Evolutionary conservation across 92 coral and sea anemone genomes (phyloP), one percentile per base, ranked within the genome.

Genomic region (Porites evermanni): DNA sequence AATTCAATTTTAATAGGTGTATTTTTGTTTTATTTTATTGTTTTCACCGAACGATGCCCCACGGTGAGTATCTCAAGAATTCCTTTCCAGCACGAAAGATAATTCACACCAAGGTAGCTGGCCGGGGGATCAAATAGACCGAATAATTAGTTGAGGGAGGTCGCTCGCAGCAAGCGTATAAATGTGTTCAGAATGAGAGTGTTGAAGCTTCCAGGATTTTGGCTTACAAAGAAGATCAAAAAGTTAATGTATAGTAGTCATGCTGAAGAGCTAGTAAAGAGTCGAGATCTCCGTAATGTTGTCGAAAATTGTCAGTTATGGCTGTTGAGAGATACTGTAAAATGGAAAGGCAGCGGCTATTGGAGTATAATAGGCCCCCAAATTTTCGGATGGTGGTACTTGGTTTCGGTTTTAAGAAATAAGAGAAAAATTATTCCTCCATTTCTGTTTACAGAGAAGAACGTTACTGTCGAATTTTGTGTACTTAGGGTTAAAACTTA

Each of bases 161-260:
- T 19, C 47, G 19, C 72, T 32, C n/a, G 16, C 32, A 12, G 14
- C 6, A 9, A 10, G 10, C n/a, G 8, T n/a, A 26, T 44, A 14
- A 5, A 58, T 12, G 14, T 6, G 58, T 19, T 72, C 50, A 7
- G 16, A 11, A 18, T 23, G 23, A 51, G 6, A 26, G 26, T 7
- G 10, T 8, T 53, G 14, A 47, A 53, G 59, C 20, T 72, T 17
- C 47, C 38, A 74, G 21, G 64, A 14, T 52, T 18, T 53, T 64
- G 87, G 87, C 80, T 74, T 47, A 63, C 80, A 64, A 64, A 72
- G 66, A 69, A 83, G 73, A 83, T 83, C 87, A 83, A 74, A 83
- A 83, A 83, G 87, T 74, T 83, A 83, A 83, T 38, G 47, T 38
- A 64, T 26, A 75, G 59, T 78, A 19, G 58, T 18, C 59, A 70